Base-by-base conservation (phyloP, 2,888 invertebrate species). In the Eremobia ochroleuca region DNA sequence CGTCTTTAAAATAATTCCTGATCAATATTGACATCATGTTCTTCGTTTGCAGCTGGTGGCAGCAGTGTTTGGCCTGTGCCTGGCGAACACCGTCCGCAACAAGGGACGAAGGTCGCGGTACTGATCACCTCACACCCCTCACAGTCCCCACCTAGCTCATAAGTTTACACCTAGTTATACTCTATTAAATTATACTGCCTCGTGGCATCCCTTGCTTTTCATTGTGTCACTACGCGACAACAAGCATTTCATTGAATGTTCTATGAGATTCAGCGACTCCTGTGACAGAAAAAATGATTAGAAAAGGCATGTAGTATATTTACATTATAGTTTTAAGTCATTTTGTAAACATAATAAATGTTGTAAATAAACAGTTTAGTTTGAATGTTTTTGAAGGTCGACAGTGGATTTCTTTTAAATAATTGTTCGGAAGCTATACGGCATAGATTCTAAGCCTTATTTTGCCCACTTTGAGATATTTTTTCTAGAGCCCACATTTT, bases 41-140 rank as follows among this genome's bases (percentile, higher is more conserved):
- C 1, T 43, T 68, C 11, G 78, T 28, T 89, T 89, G 11, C 96
- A 98, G 98, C 94, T 98, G 88, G 94, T 98, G 81, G 98, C 98
- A 5, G 98, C 99, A 40, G 97, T 99, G 82, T 98, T 99, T 92
- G 98, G 98, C 6, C 98, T 99, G 91, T 99, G 98, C 92, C 95
- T 99, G 91, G 98, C 98, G 31, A 98, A 98, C 93, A 98, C 98
- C 91, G 98, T 98, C 89, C 98, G 98, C 93, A 98, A 99, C 94
- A 98, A 98, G 87, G 97, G 97, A 91, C 97, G 98, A 90, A 97
- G 98, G 89, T 79, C 94, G 2, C 93, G 91, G 67, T 96, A 96
- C 91, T 96, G 91, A 90, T n/a, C 59, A 62, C 65, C 71, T 67
- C 52, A 65, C 46, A 77, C 59, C 61, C 65, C 71, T 67, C 52